A percentile compares a stretch with the other conserved stretches of the same genome.
These are phyloP conservation scores for Germaria angustata DNA, from an alignment of 2,888 invertebrate species.

Conservation along the genomic window DNA sequence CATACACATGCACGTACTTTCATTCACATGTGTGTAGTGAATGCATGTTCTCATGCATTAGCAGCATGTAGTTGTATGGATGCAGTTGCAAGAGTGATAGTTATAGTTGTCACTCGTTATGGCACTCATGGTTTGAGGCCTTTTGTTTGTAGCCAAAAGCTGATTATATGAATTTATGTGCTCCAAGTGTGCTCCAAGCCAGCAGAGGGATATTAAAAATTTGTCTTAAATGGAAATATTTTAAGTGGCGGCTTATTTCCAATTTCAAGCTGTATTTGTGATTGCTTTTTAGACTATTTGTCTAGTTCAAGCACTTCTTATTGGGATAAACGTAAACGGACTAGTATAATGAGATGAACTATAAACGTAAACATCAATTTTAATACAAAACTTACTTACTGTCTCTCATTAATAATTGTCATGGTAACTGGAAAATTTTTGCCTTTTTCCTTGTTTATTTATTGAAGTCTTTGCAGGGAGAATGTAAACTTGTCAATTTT, in stretches of 20 bases:
- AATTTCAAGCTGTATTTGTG: slow-evolving; percentile 1
- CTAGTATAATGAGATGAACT: neutral
- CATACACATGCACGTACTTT: neutral
- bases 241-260: slow-evolving; percentile 18
- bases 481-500: too few species aligned
- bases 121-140: slow-evolving; percentile 36
- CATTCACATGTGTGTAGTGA: neutral
- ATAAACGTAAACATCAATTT: neutral
- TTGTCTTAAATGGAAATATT: slow-evolving; percentile 16
- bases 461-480: too few species aligned
- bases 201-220: slow-evolving; percentile 34
- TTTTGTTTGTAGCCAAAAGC: slow-evolving; percentile 32
- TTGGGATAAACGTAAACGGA: neutral
- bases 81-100: neutral
- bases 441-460: too few species aligned
- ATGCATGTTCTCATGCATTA: neutral
- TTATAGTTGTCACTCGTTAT: slow-evolving; percentile 33
- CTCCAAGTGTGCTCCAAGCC: slow-evolving; percentile 8
- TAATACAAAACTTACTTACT: neutral
- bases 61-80: neutral
- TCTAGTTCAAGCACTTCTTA: neutral
- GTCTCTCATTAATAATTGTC: neutral
- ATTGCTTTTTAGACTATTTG: slow-evolving; percentile 7
- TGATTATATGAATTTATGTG: slow-evolving; percentile 43
- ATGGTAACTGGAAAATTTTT: neutral